Evolutionary conservation across 2,113 vertebrate species (phyloP).

Genomic region (Terrapene triunguis): DNA sequence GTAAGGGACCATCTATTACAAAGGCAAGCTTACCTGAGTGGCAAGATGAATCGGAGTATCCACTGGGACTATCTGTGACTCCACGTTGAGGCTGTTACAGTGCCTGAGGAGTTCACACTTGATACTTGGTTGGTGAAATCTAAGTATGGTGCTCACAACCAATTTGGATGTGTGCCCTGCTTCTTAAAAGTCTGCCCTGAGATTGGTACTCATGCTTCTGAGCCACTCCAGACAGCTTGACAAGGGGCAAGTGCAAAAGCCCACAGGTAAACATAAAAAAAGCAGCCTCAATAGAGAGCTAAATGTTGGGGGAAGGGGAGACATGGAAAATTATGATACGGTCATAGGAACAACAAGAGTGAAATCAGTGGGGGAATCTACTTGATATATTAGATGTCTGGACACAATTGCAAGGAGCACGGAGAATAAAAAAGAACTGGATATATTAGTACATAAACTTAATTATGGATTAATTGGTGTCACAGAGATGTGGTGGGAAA

Average conservation of each 20-base stretch:
- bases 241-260: background rate
- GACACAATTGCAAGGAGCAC: background rate
- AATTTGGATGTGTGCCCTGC: background rate
- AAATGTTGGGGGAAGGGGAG: no score
- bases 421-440: background rate
- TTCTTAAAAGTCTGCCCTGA: background rate
- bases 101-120: background rate
- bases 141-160: background rate
- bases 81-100: background rate
- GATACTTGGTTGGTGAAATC: background rate
- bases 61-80: background rate
- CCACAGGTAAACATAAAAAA: background rate
- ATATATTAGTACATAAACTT: background rate
- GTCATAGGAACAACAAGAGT: background rate
- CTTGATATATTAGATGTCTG: background rate
- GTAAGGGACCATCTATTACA: background rate
- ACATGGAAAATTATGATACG: no score
- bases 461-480: background rate
- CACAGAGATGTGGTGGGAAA: background rate
- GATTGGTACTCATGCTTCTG: background rate
- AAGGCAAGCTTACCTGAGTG: background rate
- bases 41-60: background rate
- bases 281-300: background rate
- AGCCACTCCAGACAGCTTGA: background rate
- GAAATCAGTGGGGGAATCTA: background rate